Percentiles rank a stretch among this genome's conserved stretches.
Evolutionary conservation across 1,140 invertebrate genomes (phyloP).

Genomic region (Telenomus remus): DNA sequence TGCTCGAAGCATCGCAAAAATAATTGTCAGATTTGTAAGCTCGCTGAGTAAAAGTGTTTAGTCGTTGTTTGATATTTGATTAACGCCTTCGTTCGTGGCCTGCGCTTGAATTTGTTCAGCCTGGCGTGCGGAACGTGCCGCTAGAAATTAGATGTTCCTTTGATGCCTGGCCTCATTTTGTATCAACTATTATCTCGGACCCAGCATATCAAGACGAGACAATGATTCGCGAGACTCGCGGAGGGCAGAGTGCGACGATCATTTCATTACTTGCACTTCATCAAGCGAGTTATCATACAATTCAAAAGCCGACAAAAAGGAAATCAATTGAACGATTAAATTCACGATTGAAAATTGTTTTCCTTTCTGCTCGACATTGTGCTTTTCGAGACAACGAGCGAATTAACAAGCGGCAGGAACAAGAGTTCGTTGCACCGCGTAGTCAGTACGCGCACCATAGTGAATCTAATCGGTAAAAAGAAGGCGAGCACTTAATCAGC

Average conservation of each 20-base stretch:
- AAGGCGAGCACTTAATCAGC: constrained; percentile 37
- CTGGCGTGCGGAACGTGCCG: constrained; percentile 65
- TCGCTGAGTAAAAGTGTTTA: constrained; percentile 51
- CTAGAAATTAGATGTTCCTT: background rate
- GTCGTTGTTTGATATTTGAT: constrained; percentile 25
- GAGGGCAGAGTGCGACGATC: constrained; percentile 39
- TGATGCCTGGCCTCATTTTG: background rate
- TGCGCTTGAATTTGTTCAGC: constrained; percentile 56
- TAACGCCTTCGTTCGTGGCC: constrained; percentile 45
- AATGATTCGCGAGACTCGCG: constrained; percentile 46
- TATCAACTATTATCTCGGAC: background rate
- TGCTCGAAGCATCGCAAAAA: constrained; percentile 67
- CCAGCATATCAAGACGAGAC: constrained; percentile 24
- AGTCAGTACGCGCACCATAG: constrained; percentile 25
- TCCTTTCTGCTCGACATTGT: constrained; percentile 1
- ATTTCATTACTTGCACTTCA: constrained; percentile 39
- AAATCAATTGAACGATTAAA: constrained; percentile 9
- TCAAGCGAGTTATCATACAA: constrained; percentile 2
- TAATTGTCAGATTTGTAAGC: constrained; percentile 57
- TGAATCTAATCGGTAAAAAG: constrained; percentile 39
- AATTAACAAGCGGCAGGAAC: background rate
- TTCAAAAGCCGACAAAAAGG: constrained; percentile 4
- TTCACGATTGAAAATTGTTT: constrained; percentile 1
- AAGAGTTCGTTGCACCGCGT: constrained; percentile 9
- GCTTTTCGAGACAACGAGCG: constrained; percentile 6